These are phyloP conservation scores for Rhinichthys klamathensis DNA, from an alignment of 2,113 vertebrate genomes.

Conservation along the genomic window DNA sequence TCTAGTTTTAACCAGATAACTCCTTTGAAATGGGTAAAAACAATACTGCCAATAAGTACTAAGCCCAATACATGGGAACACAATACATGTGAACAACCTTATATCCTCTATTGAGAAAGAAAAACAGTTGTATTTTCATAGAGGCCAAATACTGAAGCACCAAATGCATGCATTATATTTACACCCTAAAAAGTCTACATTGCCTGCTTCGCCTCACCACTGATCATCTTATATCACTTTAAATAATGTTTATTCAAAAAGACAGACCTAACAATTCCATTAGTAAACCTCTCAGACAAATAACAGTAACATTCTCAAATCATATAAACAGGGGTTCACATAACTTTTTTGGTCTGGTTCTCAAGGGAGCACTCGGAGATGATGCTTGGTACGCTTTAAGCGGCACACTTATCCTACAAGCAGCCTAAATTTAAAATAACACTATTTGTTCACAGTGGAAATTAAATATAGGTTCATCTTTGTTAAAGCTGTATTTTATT, in stretches of 20 bases:
- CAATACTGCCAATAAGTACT: neutral
- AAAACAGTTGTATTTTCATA: neutral
- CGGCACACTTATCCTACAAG: too few species aligned
- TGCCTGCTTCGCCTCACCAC: neutral
- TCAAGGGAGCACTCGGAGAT: too few species aligned
- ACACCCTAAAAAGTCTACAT: neutral
- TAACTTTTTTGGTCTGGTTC: too few species aligned
- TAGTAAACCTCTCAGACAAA: neutral
- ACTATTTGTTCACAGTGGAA: too few species aligned
- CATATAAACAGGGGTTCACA: neutral
- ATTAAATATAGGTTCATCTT: too few species aligned
- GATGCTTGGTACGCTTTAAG: too few species aligned
- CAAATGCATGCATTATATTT: neutral
- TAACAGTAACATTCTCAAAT: neutral
- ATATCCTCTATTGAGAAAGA: neutral
- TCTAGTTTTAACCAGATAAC: constrained; percentile 33
- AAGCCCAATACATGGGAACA: neutral
- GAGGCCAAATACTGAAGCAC: neutral
- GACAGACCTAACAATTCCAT: neutral
- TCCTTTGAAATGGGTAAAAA: neutral
- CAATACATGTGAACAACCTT: neutral
- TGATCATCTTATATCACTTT: neutral
- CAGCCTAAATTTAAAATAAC: too few species aligned
- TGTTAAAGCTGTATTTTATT: too few species aligned
- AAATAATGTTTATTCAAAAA: neutral